Base-by-base conservation (phyloP, 1,140 invertebrate species). In the Eulimnadia texana region DNA sequence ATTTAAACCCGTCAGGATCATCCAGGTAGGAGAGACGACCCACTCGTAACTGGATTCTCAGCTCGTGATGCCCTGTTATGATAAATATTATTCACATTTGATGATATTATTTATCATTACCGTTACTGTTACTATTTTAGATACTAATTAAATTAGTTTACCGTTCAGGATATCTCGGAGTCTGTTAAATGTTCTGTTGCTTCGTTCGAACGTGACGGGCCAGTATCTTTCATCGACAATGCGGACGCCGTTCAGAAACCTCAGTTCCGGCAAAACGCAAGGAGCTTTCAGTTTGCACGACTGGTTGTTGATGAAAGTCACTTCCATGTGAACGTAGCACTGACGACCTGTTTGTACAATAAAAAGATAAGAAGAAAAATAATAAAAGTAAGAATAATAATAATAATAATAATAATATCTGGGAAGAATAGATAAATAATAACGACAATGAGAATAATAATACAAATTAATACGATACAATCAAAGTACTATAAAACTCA, bases 41-140 rank as follows among this genome's bases (percentile, higher is more conserved):
- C 16, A 88, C 88, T 68, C 84, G 82, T 70, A 92, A 89, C 71
- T 95, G 94, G 0, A 95, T 85, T 68, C 85, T 83, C 13, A 96
- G 74, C 27, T 80, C 23, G 25, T 27, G 29, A 22, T 23, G 42
- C 10, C 49, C 22, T 29, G 29, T 24, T 50, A 19, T 61, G 51
- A 42, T 65, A 28, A 19, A 60, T 28, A 33, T 62, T n/a, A 55
- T 49, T 27, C 27, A 29, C 29, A 3, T 27, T 54, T 10, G 56
- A 19, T 53, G 58, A 42, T 50, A 42, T 49, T 60, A 56, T 27
- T 57, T 16, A 42, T 57, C 60, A 28, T 23, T 52, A 60, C 60
- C 50, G 33, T 50, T 61, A 27, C n/a, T 47, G 16, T n/a, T n/a
- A n/a, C n/a, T n/a, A n/a, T n/a, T n/a, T n/a, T n/a, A n/a, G n/a